Percentiles rank a stretch among this genome's conserved stretches.
Conservation (phyloP, 2,113 vertebrate species). For the Sylvicapra grimmia region DNA sequence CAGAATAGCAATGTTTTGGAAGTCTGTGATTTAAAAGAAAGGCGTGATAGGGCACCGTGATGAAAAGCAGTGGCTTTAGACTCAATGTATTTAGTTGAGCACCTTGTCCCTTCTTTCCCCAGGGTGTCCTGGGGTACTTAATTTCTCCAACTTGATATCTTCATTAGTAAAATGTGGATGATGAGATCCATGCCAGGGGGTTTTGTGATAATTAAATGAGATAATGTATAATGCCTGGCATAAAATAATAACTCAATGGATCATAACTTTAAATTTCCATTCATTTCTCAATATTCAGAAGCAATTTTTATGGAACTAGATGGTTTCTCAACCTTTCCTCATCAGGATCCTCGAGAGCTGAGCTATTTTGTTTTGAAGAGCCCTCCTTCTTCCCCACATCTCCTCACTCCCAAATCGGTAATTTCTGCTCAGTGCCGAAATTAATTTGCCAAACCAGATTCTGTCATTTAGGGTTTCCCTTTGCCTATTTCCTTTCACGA, state of each 20-base stretch:
- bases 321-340: not conserved
- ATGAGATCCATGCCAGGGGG: not conserved
- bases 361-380: slow-evolving; percentile 30
- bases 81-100: not conserved
- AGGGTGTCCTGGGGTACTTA: not conserved
- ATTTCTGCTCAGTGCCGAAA: slow-evolving; percentile 37
- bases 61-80: not conserved
- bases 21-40: not conserved
- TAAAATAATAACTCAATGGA: not conserved
- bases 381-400: not conserved
- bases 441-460: slow-evolving; percentile 42
- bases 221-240: not conserved
- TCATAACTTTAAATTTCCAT: not conserved
- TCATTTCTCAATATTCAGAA: not conserved
- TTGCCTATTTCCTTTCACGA: slow-evolving; percentile 41
- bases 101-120: not conserved
- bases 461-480: slow-evolving; percentile 39
- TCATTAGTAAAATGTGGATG: not conserved
- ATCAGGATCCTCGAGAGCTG: not conserved
- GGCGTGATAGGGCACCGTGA: not conserved
- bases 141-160: not conserved
- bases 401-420: not conserved
- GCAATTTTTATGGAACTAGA: not conserved
- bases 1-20: not conserved
- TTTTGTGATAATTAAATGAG: not conserved